Conservation (phyloP, 2,113 vertebrate species). For the Gracilinanus agilis region DNA sequence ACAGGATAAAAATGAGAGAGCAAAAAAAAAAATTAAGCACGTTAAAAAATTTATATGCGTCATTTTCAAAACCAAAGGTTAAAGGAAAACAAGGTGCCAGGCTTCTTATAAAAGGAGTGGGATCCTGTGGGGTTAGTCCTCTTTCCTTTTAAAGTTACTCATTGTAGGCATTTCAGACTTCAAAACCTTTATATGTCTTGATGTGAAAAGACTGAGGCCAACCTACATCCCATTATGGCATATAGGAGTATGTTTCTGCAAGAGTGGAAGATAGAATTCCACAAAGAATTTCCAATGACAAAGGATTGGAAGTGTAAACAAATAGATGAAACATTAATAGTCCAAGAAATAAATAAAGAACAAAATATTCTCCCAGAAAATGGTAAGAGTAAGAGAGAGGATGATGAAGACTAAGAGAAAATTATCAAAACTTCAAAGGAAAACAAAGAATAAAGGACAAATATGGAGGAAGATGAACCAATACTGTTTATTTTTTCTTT, state of each 20-base stretch:
- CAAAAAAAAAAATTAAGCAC: no score
- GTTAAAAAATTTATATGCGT: no score
- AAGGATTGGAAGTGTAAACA: neutral
- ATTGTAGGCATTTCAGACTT: neutral
- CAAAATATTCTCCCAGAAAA: no score
- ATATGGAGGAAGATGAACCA: neutral
- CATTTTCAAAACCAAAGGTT: neutral
- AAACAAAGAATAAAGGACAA: neutral
- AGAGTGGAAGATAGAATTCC: neutral
- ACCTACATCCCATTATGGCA: neutral
- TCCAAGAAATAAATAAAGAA: no score
- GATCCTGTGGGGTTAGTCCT: neutral
- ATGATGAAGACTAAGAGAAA: neutral
- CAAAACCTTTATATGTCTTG: neutral
- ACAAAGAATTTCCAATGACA: neutral
- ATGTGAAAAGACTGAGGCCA: no score
- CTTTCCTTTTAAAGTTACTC: neutral
- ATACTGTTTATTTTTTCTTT: neutral
- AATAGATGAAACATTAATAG: neutral
- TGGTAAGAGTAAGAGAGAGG: neutral
- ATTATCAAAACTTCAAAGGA: neutral
- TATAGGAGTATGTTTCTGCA: neutral
- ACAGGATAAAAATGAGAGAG: no score
- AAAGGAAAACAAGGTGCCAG: neutral
- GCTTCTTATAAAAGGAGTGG: neutral